Percentiles rank a stretch among this genome's conserved stretches.
Evolutionary conservation across 1,140 invertebrate species (phyloP).

Genomic region (Habropoda laboriosa): DNA sequence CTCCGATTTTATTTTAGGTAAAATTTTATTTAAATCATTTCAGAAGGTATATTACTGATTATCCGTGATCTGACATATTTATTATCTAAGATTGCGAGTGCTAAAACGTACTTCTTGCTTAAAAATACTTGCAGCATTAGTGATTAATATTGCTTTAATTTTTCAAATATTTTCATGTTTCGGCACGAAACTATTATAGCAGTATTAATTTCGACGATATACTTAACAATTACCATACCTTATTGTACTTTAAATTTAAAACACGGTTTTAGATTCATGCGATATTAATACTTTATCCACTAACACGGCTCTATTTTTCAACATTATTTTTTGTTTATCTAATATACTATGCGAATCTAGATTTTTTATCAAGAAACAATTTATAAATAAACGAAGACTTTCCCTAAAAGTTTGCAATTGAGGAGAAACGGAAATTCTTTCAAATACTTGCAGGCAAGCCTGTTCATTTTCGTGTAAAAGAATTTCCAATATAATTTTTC

Average conservation of each 20-base stretch:
- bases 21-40: neutral
- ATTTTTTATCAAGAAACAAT: slow-evolving; percentile 89
- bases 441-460: slow-evolving; percentile 85
- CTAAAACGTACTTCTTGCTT: too few relatives aligned
- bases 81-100: too few relatives aligned
- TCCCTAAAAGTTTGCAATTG: slow-evolving; percentile 89
- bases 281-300: slow-evolving; percentile 83
- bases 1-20: neutral
- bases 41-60: too few relatives aligned
- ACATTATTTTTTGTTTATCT: slow-evolving; percentile 80
- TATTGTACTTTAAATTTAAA: slow-evolving; percentile 52
- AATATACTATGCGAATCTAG: slow-evolving; percentile 79
- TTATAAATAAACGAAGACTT: slow-evolving; percentile 89
- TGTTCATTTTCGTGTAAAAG: slow-evolving; percentile 85
- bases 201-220: too few relatives aligned
- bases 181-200: too few relatives aligned
- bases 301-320: slow-evolving; percentile 82
- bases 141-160: too few relatives aligned
- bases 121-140: too few relatives aligned
- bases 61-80: too few relatives aligned
- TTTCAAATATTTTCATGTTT: too few relatives aligned
- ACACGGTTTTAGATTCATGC: slow-evolving; percentile 63
- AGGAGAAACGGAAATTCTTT: slow-evolving; percentile 84
- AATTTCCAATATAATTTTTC: slow-evolving; percentile 87
- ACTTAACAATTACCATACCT: neutral